Evolutionary conservation across 2,888 invertebrate species (phyloP).

Genomic region (Dryobota labecula): DNA sequence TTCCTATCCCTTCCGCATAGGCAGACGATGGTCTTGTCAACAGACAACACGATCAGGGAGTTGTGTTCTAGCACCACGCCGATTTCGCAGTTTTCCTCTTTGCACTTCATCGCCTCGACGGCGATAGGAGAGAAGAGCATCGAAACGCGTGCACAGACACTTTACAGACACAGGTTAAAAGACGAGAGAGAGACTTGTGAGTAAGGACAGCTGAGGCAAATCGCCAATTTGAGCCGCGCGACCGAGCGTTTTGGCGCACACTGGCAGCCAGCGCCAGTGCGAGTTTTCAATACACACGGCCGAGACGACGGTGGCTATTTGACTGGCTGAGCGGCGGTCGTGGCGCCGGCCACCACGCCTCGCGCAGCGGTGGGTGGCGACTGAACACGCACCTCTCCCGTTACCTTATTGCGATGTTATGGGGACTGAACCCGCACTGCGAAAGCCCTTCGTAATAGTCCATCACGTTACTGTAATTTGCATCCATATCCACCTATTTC

Average conservation of each 20-base stretch:
- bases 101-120: conserved; percentile 90
- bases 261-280: conserved; percentile 83
- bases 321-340: conserved; percentile 82
- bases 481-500: conserved; percentile 70
- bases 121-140: conserved; percentile 90
- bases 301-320: conserved; percentile 87
- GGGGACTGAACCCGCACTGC: conserved; percentile 86
- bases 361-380: conserved; percentile 88
- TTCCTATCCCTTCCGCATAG: conserved; percentile 87
- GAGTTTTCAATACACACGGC: conserved; percentile 81
- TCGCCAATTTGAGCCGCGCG: conserved; percentile 79
- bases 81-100: conserved; percentile 90
- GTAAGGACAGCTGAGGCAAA: conserved; percentile 72
- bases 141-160: conserved; percentile 85
- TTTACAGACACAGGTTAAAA: conserved; percentile 74
- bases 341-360: conserved; percentile 84
- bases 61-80: conserved; percentile 89
- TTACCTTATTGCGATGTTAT: conserved; percentile 89
- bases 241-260: conserved; percentile 85
- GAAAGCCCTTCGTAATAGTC: conserved; percentile 79
- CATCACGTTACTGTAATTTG: conserved; percentile 73
- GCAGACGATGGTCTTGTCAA: conserved; percentile 90
- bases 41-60: conserved; percentile 88
- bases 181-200: conserved; percentile 56
- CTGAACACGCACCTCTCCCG: conserved; percentile 88